These are phyloP conservation scores for Limosa lapponica DNA, from an alignment of 2,797 vertebrate species.

Conservation along the genomic window DNA sequence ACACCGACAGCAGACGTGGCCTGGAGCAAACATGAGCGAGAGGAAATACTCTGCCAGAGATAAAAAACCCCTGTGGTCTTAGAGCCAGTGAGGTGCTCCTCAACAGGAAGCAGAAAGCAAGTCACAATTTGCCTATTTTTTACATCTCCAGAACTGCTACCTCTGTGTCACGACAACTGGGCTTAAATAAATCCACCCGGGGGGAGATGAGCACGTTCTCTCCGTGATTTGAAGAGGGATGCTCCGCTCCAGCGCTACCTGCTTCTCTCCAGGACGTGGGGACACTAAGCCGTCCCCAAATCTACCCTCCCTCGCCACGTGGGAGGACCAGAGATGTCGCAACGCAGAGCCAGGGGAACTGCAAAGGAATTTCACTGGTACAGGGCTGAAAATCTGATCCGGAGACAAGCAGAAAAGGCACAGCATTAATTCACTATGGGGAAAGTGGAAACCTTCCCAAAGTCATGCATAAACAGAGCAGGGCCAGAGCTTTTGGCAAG, in stretches of 20 bases:
- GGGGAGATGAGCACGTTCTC: not conserved
- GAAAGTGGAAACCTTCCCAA: not conserved
- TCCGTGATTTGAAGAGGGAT: fast-evolving
- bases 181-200: not conserved
- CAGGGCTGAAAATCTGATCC: not conserved
- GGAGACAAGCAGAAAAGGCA: not conserved
- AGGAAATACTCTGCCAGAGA: not conserved
- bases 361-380: not conserved
- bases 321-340: not conserved
- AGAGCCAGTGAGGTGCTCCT: not conserved
- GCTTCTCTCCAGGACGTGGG: not conserved
- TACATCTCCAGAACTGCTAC: not conserved
- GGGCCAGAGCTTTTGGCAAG: conserved; percentile 34
- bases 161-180: not conserved
- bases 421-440: not conserved
- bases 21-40: not conserved
- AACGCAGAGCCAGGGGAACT: not conserved
- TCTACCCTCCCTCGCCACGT: fast-evolving
- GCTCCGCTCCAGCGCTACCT: not conserved
- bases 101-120: not conserved
- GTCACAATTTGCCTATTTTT: not conserved
- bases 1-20: not conserved
- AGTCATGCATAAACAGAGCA: not conserved
- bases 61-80: not conserved
- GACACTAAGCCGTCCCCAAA: not conserved